phyloP scores from a whole-genome alignment of 2,888 invertebrate species.

The Noctua fimbriata region DNA sequence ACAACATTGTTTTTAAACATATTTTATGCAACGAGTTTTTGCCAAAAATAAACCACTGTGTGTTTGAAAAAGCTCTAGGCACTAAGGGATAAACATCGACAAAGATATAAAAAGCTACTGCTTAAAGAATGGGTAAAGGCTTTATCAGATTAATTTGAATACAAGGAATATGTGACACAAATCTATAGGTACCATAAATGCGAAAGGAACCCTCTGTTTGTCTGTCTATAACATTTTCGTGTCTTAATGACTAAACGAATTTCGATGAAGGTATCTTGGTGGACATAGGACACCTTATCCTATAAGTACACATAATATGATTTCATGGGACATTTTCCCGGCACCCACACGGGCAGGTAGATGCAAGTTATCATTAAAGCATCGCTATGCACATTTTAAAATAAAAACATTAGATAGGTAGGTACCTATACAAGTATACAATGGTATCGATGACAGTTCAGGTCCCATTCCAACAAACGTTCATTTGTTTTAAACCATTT shows the following conservation, averaged over 20 bases:
- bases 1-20: constrained; percentile 20
- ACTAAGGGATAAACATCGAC: neutral
- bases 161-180: neutral
- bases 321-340: neutral
- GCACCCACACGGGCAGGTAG: neutral
- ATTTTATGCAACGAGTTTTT: neutral
- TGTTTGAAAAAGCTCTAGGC: neutral
- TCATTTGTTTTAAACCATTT: constrained; percentile 2
- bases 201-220: neutral
- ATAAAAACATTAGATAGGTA: neutral
- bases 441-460: neutral
- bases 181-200: neutral
- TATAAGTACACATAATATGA: neutral
- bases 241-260: neutral
- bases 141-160: neutral
- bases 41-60: neutral
- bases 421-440: too few species aligned
- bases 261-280: neutral
- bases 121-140: neutral
- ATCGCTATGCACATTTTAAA: neutral
- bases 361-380: neutral
- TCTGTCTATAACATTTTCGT: neutral
- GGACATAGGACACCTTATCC: neutral
- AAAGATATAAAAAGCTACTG: neutral
- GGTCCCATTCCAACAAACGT: neutral